Base-by-base conservation (phyloP, 2,888 invertebrate genomes). In the Andrena praecox region DNA sequence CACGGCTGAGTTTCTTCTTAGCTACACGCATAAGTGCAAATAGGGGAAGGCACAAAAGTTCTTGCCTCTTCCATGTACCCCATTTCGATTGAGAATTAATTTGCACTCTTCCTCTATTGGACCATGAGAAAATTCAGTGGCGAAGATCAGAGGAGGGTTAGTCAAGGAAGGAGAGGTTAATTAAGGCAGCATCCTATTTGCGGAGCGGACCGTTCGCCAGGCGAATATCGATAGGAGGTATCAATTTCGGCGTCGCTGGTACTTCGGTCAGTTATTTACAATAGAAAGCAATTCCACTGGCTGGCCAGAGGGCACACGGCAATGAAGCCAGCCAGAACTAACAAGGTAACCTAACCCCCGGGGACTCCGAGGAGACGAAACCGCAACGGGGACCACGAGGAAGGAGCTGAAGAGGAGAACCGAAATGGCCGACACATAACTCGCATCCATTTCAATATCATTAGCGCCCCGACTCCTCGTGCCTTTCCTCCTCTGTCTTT, bases 321-420 rank as follows among this genome's bases (percentile, higher is more conserved):
- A 88, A 90, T 88, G 89, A 87, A 89, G 89, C 87, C 90, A 89
- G 89, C 90, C 89, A 90, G 91, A 91, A 91, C 92, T 92, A 93
- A 93, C 93, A 92, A 92, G 93, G 92, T 92, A 93, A 93, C 92
- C 90, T 88, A 92, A 92, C 91, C 91, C 91, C 91, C 89, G 77
- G 82, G 83, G 87, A 87, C 87, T 78, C 80, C 63, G 80, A 76
- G 77, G 33, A 64, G 74, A 78, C 82, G 74, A 69, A 76, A 75
- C 68, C 56, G 71, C 68, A 72, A 66, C 71, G 69, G 69, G 73
- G 77, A 66, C 70, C 70, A 52, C 24, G 74, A 76, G 50, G 75
- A 68, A 48, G 69, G 63, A 52, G 78, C 60, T n/a, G 76, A 75
- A 67, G 76, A 79, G 77, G 73, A 77, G 89, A 88, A 90, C 89